Conservation (phyloP, 2,888 invertebrate species). For the Pyralis farinalis region DNA sequence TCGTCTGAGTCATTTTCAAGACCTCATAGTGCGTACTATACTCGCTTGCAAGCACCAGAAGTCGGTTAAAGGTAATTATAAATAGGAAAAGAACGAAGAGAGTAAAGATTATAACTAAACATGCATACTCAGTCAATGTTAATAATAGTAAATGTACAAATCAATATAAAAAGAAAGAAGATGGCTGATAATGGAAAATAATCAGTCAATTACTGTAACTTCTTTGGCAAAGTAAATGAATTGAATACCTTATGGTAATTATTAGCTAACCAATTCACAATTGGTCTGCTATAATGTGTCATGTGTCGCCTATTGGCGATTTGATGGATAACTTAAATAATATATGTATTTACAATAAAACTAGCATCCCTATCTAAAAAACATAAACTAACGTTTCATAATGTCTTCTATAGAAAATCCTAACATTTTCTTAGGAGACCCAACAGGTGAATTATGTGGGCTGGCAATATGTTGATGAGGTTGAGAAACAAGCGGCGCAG, state of each 20-base stretch:
- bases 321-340: neutral
- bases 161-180: too few species aligned
- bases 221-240: constrained; percentile 49
- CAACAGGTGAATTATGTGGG: constrained; percentile 59
- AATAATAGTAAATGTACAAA: too few species aligned
- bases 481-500: constrained; percentile 47
- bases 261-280: neutral
- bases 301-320: neutral
- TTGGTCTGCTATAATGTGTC: neutral
- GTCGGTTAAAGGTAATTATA: too few species aligned
- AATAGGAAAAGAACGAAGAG: too few species aligned
- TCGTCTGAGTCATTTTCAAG: too few species aligned
- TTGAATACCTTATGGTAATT: neutral
- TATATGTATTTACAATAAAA: neutral
- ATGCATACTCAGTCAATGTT: too few species aligned
- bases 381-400: constrained; percentile 86
- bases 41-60: too few species aligned
- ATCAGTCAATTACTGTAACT: constrained; percentile 42
- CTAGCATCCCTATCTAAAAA: neutral
- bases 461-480: constrained; percentile 45
- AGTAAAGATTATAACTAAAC: too few species aligned
- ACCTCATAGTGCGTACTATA: too few species aligned
- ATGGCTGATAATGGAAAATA: constrained; percentile 9
- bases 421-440: constrained; percentile 70
- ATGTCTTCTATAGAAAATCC: constrained; percentile 95